phyloP scores from a whole-genome alignment of 2,888 invertebrate species.

The Girardia tigrina region DNA sequence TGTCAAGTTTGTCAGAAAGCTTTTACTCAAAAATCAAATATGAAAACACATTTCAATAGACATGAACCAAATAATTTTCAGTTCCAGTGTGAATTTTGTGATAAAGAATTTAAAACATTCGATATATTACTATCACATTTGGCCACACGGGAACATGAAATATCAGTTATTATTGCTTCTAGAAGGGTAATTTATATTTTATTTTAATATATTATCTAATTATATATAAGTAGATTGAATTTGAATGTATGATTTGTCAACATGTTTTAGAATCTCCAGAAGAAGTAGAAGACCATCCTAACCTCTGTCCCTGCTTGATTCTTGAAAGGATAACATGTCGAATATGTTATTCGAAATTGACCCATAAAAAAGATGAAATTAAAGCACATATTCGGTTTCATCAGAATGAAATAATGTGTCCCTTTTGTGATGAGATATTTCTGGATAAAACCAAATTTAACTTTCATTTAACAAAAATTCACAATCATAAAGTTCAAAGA shows the following conservation, averaged over 20 bases:
- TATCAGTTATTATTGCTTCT: background rate
- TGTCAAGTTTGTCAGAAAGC: background rate
- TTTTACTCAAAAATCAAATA: slow-evolving; percentile 3
- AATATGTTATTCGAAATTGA: background rate
- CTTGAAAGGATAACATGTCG: background rate
- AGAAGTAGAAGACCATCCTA: background rate
- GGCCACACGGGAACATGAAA: background rate
- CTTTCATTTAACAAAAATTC: background rate
- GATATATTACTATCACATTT: background rate
- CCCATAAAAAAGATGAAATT: background rate
- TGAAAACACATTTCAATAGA: slow-evolving; percentile 14
- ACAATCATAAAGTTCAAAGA: background rate
- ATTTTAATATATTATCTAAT: too few species aligned
- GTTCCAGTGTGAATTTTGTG: background rate
- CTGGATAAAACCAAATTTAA: background rate
- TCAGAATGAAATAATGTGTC: background rate
- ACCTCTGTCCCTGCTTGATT: too few species aligned
- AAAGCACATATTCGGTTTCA: background rate
- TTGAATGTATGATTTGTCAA: background rate
- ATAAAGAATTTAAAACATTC: background rate
- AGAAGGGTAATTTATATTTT: too few species aligned
- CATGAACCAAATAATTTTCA: slow-evolving; percentile 11
- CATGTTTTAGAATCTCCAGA: background rate
- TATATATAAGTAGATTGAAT: too few species aligned
- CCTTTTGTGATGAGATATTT: background rate